Conservation (phyloP, 2,113 vertebrate species). For the Typhlomys cinereus region DNA sequence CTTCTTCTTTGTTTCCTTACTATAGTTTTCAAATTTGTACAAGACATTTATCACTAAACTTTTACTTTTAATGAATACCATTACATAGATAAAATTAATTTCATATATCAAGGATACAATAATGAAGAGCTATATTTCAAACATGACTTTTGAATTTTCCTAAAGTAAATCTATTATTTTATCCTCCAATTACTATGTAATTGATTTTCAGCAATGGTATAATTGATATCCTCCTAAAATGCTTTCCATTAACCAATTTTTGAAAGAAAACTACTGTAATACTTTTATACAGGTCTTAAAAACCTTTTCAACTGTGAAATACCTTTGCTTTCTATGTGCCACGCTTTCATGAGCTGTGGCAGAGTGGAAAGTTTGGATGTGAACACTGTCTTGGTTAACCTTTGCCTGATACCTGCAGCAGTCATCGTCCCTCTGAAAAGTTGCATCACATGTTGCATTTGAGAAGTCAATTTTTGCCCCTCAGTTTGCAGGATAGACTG, state of each 20-base stretch:
- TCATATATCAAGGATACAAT: constrained; percentile 70
- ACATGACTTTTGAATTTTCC: constrained; percentile 72
- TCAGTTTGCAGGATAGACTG: not conserved
- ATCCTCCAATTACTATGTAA: constrained; percentile 77
- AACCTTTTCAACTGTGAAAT: constrained; percentile 57
- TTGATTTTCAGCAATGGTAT: constrained; percentile 70
- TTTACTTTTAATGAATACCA: constrained; percentile 74
- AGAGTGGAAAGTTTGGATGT: constrained; percentile 55
- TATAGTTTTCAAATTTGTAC: constrained; percentile 54
- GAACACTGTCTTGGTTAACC: constrained; percentile 65
- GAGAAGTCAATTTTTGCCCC: constrained; percentile 41
- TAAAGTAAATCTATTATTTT: constrained; percentile 78
- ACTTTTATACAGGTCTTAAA: constrained; percentile 29
- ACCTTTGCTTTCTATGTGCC: constrained; percentile 39
- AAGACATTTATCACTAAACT: constrained; percentile 64
- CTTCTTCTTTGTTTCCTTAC: constrained; percentile 16
- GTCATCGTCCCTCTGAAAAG: constrained; percentile 51
- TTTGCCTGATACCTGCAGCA: constrained; percentile 41
- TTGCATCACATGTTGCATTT: constrained; percentile 61
- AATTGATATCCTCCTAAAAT: constrained; percentile 76
- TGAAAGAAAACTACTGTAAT: constrained; percentile 70
- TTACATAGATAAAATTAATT: constrained; percentile 79
- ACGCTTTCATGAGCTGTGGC: constrained; percentile 51
- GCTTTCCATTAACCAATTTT: constrained; percentile 70
- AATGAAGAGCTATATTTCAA: constrained; percentile 74